Conservation (phyloP, 2,797 vertebrate genomes). For the Podarcis lilfordi region DNA sequence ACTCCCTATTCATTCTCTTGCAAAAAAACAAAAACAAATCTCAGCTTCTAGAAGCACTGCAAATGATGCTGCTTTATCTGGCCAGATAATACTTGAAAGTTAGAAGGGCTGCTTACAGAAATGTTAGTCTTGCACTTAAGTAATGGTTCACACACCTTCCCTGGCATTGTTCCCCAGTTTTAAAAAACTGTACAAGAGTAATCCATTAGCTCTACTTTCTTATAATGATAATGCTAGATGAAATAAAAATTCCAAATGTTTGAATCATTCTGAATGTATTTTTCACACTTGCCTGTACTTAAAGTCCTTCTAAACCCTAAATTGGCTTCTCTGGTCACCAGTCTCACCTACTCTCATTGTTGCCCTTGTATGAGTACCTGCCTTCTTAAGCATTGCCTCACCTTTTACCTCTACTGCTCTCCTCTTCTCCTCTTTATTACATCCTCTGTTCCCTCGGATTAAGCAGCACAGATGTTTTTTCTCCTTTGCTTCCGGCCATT, state of each 20-base stretch:
- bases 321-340: neutral
- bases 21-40: neutral
- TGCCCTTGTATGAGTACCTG: neutral
- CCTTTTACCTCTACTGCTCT: neutral
- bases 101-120: constrained; percentile 13
- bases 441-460: neutral
- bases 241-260: neutral
- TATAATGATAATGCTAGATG: neutral
- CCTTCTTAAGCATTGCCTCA: neutral
- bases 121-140: constrained; percentile 15
- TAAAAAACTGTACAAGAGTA: neutral
- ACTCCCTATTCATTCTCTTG: constrained; percentile 21
- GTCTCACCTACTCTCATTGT: neutral
- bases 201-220: constrained; percentile 17
- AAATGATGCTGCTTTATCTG: constrained; percentile 25
- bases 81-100: constrained; percentile 34
- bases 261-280: neutral
- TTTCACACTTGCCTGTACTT: neutral
- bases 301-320: neutral
- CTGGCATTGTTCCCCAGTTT: neutral
- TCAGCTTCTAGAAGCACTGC: constrained; percentile 18
- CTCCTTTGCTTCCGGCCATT: neutral
- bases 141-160: neutral
- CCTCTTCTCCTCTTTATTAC: neutral
- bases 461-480: neutral